Percentiles rank a stretch among this genome's conserved stretches.
Evolutionary conservation across 2,113 vertebrate species (phyloP).

Genomic region (Chaetops frenatus): DNA sequence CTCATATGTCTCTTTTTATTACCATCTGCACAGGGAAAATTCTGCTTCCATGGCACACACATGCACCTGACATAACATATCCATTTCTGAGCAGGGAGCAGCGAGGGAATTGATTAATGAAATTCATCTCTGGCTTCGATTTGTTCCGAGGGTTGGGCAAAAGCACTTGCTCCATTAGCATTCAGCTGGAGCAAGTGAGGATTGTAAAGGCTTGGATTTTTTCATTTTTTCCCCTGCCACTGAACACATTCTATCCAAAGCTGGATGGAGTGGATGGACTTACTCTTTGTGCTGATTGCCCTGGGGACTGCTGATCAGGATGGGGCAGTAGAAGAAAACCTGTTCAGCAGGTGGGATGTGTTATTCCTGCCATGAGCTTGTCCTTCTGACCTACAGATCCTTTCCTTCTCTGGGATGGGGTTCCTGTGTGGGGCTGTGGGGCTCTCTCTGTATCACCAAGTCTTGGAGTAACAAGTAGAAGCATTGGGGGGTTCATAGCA

Average conservation of each 20-base stretch:
- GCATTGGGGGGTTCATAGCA: not conserved
- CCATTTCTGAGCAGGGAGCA: not conserved
- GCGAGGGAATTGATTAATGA: not conserved
- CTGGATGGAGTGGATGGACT: not conserved
- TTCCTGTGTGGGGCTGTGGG: not conserved
- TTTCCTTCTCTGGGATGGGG: not conserved
- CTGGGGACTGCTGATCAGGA: not conserved
- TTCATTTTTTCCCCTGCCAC: not conserved
- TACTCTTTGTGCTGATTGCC: not conserved
- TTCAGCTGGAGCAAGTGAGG: not conserved
- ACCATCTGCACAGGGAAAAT: not conserved
- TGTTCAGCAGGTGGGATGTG: not conserved
- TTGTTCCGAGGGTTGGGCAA: not conserved
- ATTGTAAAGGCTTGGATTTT: not conserved
- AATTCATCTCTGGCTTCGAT: not conserved
- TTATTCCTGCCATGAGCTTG: not conserved
- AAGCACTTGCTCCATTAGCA: conserved; percentile 1
- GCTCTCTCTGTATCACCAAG: not conserved
- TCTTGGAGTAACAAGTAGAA: not conserved
- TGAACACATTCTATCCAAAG: not conserved
- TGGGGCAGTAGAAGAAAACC: not conserved
- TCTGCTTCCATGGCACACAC: not conserved
- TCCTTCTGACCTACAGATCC: not conserved
- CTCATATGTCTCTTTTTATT: not conserved
- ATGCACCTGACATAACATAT: not conserved